Evolutionary conservation across 2,797 vertebrate species (phyloP), one percentile per base, ranked within the genome.

Genomic region (Natrix natrix): DNA sequence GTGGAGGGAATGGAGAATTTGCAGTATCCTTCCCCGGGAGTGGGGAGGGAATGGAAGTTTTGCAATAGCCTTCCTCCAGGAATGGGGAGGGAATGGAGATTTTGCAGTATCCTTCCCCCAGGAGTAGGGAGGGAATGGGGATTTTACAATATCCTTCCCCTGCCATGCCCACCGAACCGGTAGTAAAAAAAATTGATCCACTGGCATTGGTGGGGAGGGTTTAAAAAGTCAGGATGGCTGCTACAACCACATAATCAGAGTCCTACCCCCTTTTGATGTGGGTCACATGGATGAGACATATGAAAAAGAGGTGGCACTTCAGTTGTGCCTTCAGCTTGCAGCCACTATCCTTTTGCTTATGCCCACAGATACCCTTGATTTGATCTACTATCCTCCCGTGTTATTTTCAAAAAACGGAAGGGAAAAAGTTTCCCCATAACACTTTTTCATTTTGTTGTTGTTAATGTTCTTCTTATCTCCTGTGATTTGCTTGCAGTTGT

Each of bases 401-500:
- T 94, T 92, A 90, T 7, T 74, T 87, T 56, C 8, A 16, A 87
- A 74, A 24, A 24, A 24, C 8, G 43, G 24, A 57, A 48, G 17
- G 37, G 17, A 20, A 78, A 52, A 83, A 26, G 61, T 56, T 0
- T 52, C 63, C 60, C 13, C 2, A 1, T 94, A 69, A 37, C 92
- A 0, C 61, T 86, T 26, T 96, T 93, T 12, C 0, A 24, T 86
- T n/a, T 94, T 26, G 17, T 52, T 24, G 10, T 28, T n/a, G 17
- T 7, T 86, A 32, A 86, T 32, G 92, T 91, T 0, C 24, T 54
- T 54, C n/a, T 24, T 74, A 63, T 88, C 52, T 22, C 24, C 63
- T 92, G 8, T 96, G 93, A 74, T 93, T 92, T 94, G 88, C 57
- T 95, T 86, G 93, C 96, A 99, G 99, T 99, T 96, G 98, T 99